Evolutionary conservation across 2,797 vertebrate species (phyloP).

Genomic region (Gymnothorax javanicus): DNA sequence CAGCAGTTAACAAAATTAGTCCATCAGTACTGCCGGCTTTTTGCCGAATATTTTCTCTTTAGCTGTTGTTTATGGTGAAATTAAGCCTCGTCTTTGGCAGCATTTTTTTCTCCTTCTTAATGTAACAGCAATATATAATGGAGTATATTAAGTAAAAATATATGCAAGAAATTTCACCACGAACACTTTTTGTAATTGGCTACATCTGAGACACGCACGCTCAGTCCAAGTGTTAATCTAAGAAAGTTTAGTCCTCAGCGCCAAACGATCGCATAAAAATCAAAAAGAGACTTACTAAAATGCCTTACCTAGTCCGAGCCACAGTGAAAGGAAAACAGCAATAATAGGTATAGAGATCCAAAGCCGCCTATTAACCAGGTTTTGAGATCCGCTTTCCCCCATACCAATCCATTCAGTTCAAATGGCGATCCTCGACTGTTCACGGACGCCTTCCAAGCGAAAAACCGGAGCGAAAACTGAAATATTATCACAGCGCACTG

Average conservation of each 20-base stretch:
- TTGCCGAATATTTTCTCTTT: not conserved
- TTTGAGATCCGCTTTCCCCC: conserved; percentile 81
- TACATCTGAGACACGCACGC: not conserved
- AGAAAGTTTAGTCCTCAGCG: not conserved
- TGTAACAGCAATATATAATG: too few species aligned
- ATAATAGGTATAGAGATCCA: conserved; percentile 73
- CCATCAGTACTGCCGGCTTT: not conserved
- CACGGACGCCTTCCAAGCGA: conserved; percentile 69
- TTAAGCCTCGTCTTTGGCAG: not conserved
- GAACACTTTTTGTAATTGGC: too few species aligned
- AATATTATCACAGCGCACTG: conserved; percentile 65
- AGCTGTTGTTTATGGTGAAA: not conserved
- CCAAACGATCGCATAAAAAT: not conserved
- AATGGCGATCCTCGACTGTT: conserved; percentile 75
- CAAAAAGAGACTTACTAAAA: not conserved
- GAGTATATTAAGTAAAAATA: too few species aligned
- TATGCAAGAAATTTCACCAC: too few species aligned
- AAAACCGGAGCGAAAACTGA: conserved; percentile 66
- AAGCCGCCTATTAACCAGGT: conserved; percentile 79
- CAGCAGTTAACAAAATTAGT: not conserved
- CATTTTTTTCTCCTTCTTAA: not conserved
- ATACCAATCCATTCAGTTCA: conserved; percentile 84
- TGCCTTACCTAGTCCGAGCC: conserved; percentile 75
- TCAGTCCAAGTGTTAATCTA: not conserved
- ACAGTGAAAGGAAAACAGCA: conserved; percentile 73